Evolutionary conservation across 2,888 invertebrate species (phyloP).

Genomic region (Chromoteleia sp.): DNA sequence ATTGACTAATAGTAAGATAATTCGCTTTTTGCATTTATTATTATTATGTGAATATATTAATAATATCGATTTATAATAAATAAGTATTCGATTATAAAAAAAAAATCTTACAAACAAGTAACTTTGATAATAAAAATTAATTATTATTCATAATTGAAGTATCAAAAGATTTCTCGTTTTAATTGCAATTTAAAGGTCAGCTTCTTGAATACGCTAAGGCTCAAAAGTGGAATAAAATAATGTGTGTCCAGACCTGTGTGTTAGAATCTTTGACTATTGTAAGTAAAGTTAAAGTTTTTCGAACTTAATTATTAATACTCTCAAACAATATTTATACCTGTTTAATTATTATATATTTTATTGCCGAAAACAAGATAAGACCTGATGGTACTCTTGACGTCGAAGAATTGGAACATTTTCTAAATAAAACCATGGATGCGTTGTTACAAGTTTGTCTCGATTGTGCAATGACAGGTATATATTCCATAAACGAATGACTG

Average conservation of each 20-base stretch:
- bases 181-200: not conserved
- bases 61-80: not conserved
- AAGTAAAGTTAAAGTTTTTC: not conserved
- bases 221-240: slow-evolving; percentile 5
- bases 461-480: slow-evolving; percentile 17
- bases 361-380: slow-evolving; percentile 4
- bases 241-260: slow-evolving; percentile 14
- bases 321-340: no score
- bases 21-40: not conserved
- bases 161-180: not conserved
- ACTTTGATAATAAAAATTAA: no score
- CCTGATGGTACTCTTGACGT: slow-evolving; percentile 9
- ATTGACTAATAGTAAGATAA: slow-evolving; percentile 12
- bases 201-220: slow-evolving; percentile 2
- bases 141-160: not conserved
- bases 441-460: not conserved
- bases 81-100: not conserved
- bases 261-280: not conserved
- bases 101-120: no score
- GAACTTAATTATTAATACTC: no score
- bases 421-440: slow-evolving; percentile 5
- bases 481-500: no score
- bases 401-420: slow-evolving; percentile 13
- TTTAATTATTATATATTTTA: not conserved
- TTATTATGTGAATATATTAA: not conserved